phyloP scores from a whole-genome alignment of 2,888 invertebrate genomes.

The Agrotis puta region DNA sequence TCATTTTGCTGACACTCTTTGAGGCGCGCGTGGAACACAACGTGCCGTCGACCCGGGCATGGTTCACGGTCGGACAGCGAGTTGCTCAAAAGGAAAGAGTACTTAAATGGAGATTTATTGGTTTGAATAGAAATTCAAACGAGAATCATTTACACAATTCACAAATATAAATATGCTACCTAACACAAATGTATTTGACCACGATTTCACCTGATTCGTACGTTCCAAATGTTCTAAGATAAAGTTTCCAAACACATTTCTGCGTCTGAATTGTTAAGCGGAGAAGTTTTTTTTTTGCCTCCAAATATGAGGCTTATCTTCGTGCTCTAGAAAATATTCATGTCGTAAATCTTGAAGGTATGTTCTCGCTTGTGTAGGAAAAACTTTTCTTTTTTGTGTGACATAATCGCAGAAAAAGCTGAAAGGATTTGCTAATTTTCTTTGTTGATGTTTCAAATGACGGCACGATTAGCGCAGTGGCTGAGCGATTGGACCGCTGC shows the following conservation, averaged over 20 bases:
- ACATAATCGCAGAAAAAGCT: conserved; percentile 57
- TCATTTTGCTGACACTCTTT: no score
- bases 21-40: no score
- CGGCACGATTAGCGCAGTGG: no score
- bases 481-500: no score
- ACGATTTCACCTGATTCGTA: conserved; percentile 26
- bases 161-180: no score
- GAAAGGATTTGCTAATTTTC: conserved; percentile 38
- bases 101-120: no score
- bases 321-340: conserved; percentile 63
- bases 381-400: conserved; percentile 49
- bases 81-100: no score
- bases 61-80: no score
- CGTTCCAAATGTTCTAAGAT: conserved; percentile 43
- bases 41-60: no score
- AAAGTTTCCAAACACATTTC: conserved; percentile 58
- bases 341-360: conserved; percentile 61
- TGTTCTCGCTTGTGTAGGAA: conserved; percentile 44
- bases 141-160: no score
- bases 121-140: no score
- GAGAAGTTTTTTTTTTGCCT: conserved; percentile 55
- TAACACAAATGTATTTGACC: background rate
- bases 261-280: conserved; percentile 59
- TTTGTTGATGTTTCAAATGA: conserved; percentile 24
- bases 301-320: conserved; percentile 63